Evolutionary conservation across 2,113 vertebrate species (phyloP).

Genomic region (Nibea coibor): DNA sequence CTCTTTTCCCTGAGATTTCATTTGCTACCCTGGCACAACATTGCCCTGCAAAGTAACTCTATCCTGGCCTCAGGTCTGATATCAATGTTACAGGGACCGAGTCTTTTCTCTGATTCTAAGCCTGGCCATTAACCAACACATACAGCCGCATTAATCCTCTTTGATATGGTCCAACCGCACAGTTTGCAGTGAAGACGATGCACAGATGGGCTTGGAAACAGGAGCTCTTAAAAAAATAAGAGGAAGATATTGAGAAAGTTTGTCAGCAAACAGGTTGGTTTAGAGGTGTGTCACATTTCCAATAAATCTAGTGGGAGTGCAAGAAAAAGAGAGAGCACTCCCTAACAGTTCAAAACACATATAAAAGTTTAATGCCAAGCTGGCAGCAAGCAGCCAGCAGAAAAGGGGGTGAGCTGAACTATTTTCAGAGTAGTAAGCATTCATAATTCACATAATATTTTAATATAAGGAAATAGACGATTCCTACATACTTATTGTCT

Average conservation of each 20-base stretch:
- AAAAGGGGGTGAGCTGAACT: conserved; percentile 67
- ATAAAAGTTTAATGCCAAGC: conserved; percentile 81
- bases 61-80: conserved; percentile 55
- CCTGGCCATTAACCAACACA: conserved; percentile 49
- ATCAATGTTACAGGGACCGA: conserved; percentile 29
- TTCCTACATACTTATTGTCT: conserved; percentile 36
- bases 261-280: conserved; percentile 47
- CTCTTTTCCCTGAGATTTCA: conserved; percentile 62
- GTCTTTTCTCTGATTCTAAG: conserved; percentile 41
- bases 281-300: conserved; percentile 48
- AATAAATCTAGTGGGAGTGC: conserved; percentile 52
- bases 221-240: conserved; percentile 23
- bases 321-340: conserved; percentile 46
- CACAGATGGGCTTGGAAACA: neutral
- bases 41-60: conserved; percentile 38
- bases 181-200: neutral
- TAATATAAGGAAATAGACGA: conserved; percentile 59
- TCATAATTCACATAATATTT: conserved; percentile 81
- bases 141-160: conserved; percentile 50
- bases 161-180: conserved; percentile 20
- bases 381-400: conserved; percentile 67
- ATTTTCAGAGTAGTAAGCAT: conserved; percentile 78
- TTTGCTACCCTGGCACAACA: conserved; percentile 56
- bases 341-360: conserved; percentile 74
- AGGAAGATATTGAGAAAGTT: conserved; percentile 23